These are phyloP conservation scores for Heliconius melpomene DNA, from an alignment of 1,140 invertebrate species.

Conservation along the genomic window DNA sequence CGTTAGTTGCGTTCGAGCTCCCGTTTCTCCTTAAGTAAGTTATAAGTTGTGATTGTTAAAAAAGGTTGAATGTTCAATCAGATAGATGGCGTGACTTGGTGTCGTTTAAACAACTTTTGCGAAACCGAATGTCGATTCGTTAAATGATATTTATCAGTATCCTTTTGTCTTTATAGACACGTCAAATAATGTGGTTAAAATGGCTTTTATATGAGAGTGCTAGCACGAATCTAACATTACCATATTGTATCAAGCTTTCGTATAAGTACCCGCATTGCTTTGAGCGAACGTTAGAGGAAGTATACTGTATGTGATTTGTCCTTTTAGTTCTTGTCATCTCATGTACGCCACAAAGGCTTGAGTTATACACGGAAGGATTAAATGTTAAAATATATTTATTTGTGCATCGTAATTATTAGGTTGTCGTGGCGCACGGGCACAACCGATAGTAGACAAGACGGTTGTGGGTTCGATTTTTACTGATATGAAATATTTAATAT, in stretches of 20 bases:
- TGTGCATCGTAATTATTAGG: not conserved
- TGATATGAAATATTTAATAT: no score
- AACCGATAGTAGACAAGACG: no score
- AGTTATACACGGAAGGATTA: not conserved
- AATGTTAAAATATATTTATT: not conserved
- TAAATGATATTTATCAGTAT: conserved; percentile 77
- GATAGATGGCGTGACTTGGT: conserved; percentile 80
- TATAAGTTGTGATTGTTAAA: conserved; percentile 77
- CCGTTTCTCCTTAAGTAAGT: conserved; percentile 79
- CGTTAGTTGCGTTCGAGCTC: conserved; percentile 73
- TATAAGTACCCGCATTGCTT: conserved; percentile 66
- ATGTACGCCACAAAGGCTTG: not conserved
- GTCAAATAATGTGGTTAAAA: conserved; percentile 64
- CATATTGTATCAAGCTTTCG: conserved; percentile 55
- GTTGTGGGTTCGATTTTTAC: no score
- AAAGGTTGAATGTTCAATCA: conserved; percentile 74
- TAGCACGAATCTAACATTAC: conserved; percentile 65
- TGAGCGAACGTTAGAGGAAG: conserved; percentile 25
- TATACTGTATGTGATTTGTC: not conserved
- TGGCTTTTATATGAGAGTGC: conserved; percentile 59
- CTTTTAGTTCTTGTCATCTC: not conserved
- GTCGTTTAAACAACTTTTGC: conserved; percentile 74
- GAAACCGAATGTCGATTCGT: conserved; percentile 75
- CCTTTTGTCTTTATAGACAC: conserved; percentile 79
- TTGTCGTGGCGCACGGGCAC: no score